Evolutionary conservation across 2,888 invertebrate genomes (phyloP), one percentile per base, ranked within the genome.

Genomic region (Eucera pruinosa): DNA sequence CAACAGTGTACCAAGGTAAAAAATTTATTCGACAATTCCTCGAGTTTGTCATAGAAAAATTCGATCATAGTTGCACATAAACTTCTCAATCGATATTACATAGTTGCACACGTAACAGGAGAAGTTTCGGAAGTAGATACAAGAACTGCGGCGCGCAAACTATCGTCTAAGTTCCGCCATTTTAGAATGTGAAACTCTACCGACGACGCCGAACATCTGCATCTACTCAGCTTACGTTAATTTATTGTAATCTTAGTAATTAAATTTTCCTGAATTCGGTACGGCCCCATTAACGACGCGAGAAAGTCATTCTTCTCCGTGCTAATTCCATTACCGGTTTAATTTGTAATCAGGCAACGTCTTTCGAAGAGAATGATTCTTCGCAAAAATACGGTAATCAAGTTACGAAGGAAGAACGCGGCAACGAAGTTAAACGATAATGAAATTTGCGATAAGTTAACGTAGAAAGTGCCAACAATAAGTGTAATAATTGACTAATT

Each of bases 161-260:
- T 36, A 23, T 27, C 39, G 25, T 18, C 30, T 13, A 25, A 43
- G 41, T 52, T 65, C 43, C 30, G 1, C 20, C 18, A 33, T 50
- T 60, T 52, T 15, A 7, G 15, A 67, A 52, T 60, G 43, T 25
- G 25, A 20, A 72, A 66, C 43, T 66, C 18, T 23, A 52, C 36
- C 47, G 58, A 39, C 58, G 39, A 58, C 47, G 27, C n/a, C 30
- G n/a, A 48, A 48, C 47, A 47, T 48, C 11, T 27, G 0, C 20
- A 2, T 58, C 11, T 48, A 39, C n/a, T 39, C 39, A 20, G 18
- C 48, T 39, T 18, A n/a, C 18, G 36, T 47, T 48, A 48, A 41
- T 36, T 58, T 39, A 48, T 30, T 18, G 13, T 20, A 15, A 39
- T 30, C 13, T n/a, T 9, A 11, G 25, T 36, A 36, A 62, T 62